These are phyloP conservation scores for Microchrysa polita DNA, from an alignment of 2,888 invertebrate species.

Conservation along the genomic window DNA sequence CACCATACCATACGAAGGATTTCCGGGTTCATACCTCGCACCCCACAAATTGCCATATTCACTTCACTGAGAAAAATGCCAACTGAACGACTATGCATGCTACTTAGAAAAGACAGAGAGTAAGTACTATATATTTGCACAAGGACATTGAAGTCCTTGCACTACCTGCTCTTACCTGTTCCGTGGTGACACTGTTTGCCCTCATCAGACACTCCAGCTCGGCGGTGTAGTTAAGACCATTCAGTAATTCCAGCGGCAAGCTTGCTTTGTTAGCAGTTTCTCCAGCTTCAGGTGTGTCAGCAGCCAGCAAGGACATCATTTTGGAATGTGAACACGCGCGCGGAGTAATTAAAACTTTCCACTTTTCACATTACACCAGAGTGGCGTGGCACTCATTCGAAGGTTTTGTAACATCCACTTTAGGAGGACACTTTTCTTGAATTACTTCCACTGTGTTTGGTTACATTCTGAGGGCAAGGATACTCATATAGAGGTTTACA, in stretches of 20 bases:
- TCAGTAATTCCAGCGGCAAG: slow-evolving; percentile 31
- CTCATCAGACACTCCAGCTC: slow-evolving; percentile 59
- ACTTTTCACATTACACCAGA: not conserved
- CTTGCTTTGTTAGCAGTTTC: not conserved
- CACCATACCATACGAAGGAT: no score
- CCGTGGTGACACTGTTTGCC: not conserved
- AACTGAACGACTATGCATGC: no score
- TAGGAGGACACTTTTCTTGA: not conserved
- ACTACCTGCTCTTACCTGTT: not conserved
- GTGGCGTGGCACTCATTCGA: not conserved
- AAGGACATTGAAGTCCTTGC: not conserved
- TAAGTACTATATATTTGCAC: no score
- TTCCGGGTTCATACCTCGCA: no score
- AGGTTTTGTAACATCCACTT: not conserved
- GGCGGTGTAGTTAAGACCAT: slow-evolving; percentile 57
- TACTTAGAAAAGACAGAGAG: no score
- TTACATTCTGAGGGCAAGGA: not conserved
- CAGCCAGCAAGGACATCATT: not conserved
- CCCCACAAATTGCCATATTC: no score
- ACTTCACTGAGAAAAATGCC: no score
- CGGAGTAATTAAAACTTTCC: slow-evolving; percentile 4
- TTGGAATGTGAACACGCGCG: not conserved
- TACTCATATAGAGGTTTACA: no score
- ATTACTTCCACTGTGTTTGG: not conserved
- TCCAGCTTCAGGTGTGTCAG: not conserved